Evolutionary conservation across 1,140 invertebrate species (phyloP).

Genomic region (Drosophila azteca): DNA sequence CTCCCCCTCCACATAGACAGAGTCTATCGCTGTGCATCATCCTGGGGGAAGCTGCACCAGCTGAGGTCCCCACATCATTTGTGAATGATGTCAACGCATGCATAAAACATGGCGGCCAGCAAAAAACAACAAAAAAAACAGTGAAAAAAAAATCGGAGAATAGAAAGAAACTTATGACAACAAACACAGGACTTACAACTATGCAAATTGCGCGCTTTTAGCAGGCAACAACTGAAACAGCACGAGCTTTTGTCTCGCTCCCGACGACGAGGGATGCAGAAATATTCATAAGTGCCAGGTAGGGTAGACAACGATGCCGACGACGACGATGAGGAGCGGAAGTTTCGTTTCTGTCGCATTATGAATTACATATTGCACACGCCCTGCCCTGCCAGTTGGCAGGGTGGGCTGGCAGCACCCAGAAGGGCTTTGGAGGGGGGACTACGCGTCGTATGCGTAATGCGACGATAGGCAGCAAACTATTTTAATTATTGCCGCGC

Average conservation of each 20-base stretch:
- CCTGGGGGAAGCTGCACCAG: background rate
- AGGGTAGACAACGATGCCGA: slow-evolving; percentile 1
- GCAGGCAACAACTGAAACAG: slow-evolving; percentile 50
- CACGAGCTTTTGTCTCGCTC: background rate
- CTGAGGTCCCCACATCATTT: slow-evolving; percentile 60
- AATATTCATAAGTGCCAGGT: slow-evolving; percentile 78
- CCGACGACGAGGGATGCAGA: slow-evolving; percentile 26
- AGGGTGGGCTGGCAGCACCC: too few relatives aligned
- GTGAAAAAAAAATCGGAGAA: slow-evolving; percentile 27
- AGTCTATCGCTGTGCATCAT: background rate
- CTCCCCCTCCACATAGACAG: too few relatives aligned
- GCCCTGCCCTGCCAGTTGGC: too few relatives aligned
- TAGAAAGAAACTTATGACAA: slow-evolving; percentile 46
- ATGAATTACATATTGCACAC: slow-evolving; percentile 67
- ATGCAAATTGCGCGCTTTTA: slow-evolving; percentile 78
- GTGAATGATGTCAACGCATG: slow-evolving; percentile 79
- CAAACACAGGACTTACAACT: slow-evolving; percentile 64
- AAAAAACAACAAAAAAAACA: slow-evolving; percentile 22
- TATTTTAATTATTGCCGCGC: slow-evolving; percentile 76
- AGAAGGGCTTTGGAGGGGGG: too few relatives aligned
- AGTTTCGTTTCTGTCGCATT: slow-evolving; percentile 66
- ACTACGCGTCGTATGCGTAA: slow-evolving; percentile 64
- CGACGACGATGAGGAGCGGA: slow-evolving; percentile 42
- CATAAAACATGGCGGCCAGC: slow-evolving; percentile 66
- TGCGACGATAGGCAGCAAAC: slow-evolving; percentile 72